phyloP scores from a whole-genome alignment of 1,140 invertebrate genomes.

The Thalassaphorura encarpata region DNA sequence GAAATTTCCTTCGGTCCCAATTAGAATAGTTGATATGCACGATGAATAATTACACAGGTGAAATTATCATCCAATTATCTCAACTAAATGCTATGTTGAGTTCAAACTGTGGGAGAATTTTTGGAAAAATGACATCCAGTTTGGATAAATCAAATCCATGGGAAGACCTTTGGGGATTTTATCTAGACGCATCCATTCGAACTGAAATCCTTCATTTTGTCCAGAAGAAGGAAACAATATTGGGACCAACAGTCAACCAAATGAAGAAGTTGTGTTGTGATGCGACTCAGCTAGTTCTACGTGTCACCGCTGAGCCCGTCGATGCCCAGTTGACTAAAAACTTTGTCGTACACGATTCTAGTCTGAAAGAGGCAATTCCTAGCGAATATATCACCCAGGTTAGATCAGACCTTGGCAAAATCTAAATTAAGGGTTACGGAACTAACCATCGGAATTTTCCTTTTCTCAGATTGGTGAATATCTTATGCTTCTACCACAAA shows the following conservation, averaged over 20 bases:
- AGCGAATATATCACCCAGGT: slow-evolving; percentile 31
- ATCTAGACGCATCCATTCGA: slow-evolving; percentile 15
- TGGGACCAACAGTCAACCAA: slow-evolving; percentile 18
- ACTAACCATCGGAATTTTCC: background rate
- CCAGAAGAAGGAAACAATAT: slow-evolving; percentile 28
- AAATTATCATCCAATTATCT: slow-evolving; percentile 20
- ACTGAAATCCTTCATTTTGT: slow-evolving; percentile 25
- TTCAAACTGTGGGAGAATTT: slow-evolving; percentile 18
- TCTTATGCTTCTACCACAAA: slow-evolving; percentile 30
- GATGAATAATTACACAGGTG: slow-evolving; percentile 12
- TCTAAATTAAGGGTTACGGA: background rate
- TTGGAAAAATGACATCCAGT: slow-evolving; percentile 4
- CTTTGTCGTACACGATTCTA: slow-evolving; percentile 23
- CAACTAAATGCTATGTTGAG: slow-evolving; percentile 24
- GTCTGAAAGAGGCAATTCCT: slow-evolving; percentile 29
- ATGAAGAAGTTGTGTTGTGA: slow-evolving; percentile 27
- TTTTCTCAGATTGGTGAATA: slow-evolving; percentile 30
- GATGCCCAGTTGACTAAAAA: slow-evolving; percentile 22
- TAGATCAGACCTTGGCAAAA: background rate
- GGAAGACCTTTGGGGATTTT: slow-evolving; percentile 22
- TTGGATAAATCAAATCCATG: slow-evolving; percentile 10
- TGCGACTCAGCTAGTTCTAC: slow-evolving; percentile 21
- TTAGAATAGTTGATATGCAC: no score
- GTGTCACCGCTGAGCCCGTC: slow-evolving; percentile 25
- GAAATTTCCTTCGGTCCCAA: no score